These are phyloP conservation scores for Acanthopagrus latus DNA, from an alignment of 2,797 vertebrate genomes.

Conservation along the genomic window DNA sequence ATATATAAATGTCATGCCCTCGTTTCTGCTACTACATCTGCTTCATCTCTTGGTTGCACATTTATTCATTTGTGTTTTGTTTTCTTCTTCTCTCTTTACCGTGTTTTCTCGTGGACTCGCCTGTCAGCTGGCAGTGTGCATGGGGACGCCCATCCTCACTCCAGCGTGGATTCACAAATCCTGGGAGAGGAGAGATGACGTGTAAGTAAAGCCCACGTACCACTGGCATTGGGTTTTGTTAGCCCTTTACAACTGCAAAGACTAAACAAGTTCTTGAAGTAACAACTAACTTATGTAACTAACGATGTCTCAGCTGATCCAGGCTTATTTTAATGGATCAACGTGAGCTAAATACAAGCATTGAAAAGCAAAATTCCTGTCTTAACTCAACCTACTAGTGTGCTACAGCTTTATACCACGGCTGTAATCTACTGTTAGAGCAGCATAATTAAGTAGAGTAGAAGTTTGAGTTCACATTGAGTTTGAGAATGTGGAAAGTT, in stretches of 20 bases:
- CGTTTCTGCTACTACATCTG: background rate
- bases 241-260: background rate
- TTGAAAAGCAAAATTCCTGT: too few relatives aligned
- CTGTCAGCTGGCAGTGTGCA: constrained; percentile 93
- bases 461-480: too few relatives aligned
- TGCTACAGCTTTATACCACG: too few relatives aligned
- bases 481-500: too few relatives aligned
- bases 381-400: too few relatives aligned
- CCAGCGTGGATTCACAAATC: constrained; percentile 94
- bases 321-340: background rate
- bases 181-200: constrained; percentile 93
- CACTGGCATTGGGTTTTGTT: background rate
- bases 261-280: background rate
- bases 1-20: constrained; percentile 13
- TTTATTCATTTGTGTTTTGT: constrained; percentile 8
- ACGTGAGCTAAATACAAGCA: too few relatives aligned
- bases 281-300: background rate
- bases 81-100: background rate
- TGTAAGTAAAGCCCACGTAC: constrained; percentile 77
- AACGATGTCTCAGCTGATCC: background rate
- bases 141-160: constrained; percentile 96
- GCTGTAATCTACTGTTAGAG: too few relatives aligned
- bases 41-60: background rate
- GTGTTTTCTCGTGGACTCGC: background rate
- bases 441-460: too few relatives aligned